A percentile compares a stretch with the other conserved stretches of the same genome.
These are phyloP conservation scores for Falco biarmicus DNA, from an alignment of 2,797 vertebrate genomes.

Conservation along the genomic window DNA sequence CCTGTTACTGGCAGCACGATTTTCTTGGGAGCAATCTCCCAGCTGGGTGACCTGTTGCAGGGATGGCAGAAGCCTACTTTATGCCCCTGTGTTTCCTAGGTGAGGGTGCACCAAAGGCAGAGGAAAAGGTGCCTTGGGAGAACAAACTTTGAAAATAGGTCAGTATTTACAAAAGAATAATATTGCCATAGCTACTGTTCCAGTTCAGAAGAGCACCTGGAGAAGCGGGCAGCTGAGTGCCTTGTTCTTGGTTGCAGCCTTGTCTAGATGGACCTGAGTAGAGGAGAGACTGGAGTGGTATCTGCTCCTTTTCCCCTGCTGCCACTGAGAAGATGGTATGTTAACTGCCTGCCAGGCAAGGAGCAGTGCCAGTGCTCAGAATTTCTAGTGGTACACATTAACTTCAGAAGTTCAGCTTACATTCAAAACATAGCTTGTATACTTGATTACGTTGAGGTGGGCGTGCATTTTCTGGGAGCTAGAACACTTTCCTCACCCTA, in stretches of 20 bases:
- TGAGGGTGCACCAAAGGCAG: neutral
- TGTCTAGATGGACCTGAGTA: neutral
- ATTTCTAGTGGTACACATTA: neutral
- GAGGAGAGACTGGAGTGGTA: neutral
- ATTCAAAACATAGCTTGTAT: neutral
- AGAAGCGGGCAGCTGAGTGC: neutral
- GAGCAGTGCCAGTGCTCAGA: neutral
- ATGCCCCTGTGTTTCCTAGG: neutral
- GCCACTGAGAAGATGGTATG: neutral
- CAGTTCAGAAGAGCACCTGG: neutral
- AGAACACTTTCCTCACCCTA: neutral
- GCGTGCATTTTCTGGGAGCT: neutral
- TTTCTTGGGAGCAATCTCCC: neutral
- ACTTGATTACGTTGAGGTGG: neutral
- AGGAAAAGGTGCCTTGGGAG: neutral
- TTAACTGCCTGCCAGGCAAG: neutral
- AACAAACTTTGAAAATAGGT: neutral
- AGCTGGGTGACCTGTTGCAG: neutral
- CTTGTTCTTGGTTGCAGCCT: neutral
- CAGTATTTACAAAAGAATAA: neutral
- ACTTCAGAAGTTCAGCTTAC: neutral
- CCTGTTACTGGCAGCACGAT: neutral
- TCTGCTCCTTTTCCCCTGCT: neutral
- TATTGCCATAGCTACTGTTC: neutral
- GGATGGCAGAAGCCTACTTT: neutral